phyloP scores from a whole-genome alignment of 2,113 vertebrate genomes.

The Macaca mulatta region DNA sequence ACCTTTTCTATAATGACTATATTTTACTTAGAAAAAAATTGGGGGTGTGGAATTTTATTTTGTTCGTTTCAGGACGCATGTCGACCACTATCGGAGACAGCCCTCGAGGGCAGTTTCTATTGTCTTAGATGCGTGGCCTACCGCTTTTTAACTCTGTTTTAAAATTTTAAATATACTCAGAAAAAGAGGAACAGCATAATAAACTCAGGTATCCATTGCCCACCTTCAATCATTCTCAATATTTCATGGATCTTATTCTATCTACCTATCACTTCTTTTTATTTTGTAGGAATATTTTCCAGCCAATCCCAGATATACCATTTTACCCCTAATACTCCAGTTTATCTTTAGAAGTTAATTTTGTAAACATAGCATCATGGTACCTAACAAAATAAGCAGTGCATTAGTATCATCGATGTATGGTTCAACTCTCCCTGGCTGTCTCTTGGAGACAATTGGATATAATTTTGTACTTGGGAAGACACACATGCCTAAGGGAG shows the following conservation, averaged over 20 bases:
- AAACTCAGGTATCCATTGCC: rapidly evolving
- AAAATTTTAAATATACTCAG: not conserved
- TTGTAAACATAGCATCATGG: not conserved
- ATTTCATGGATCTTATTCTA: rapidly evolving
- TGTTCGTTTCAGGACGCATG: not conserved
- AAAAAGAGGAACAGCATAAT: not conserved
- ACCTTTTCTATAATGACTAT: not conserved
- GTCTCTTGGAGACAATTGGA: not conserved
- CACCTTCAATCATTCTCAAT: not conserved
- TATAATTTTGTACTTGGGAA: too few species aligned
- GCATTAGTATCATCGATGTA: not conserved
- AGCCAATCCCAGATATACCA: too few species aligned
- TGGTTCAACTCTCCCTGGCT: too few species aligned
- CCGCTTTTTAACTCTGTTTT: too few species aligned
- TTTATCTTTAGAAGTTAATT: not conserved
- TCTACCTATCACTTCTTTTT: not conserved
- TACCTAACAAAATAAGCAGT: not conserved
- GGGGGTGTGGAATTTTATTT: not conserved
- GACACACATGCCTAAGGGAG: not conserved
- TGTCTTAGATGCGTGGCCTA: not conserved
- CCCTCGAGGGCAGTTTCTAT: not conserved
- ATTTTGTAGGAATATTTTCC: not conserved
- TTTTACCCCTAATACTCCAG: not conserved
- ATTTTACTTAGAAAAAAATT: not conserved
- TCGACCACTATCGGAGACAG: rapidly evolving